These are phyloP conservation scores for Artibeus jamaicensis DNA, from an alignment of 2,797 vertebrate species.

Conservation along the genomic window DNA sequence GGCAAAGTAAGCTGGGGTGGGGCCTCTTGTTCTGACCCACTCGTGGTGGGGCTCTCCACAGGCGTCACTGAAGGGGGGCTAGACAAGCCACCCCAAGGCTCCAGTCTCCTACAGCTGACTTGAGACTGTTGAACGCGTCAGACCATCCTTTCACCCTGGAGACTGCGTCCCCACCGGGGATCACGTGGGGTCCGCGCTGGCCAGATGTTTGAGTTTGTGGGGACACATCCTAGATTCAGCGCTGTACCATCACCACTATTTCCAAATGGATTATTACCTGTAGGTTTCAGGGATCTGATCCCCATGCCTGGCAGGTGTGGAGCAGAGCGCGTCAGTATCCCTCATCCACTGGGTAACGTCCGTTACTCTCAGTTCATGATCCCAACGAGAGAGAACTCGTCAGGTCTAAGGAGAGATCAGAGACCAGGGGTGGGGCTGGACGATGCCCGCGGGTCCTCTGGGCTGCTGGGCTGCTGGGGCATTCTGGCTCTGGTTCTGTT, in stretches of 20 bases:
- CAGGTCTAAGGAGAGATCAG: neutral
- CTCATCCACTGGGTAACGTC: neutral
- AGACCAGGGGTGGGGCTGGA: neutral
- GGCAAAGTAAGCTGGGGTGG: neutral
- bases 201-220: neutral
- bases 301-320: neutral
- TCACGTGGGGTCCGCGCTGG: neutral
- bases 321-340: neutral
- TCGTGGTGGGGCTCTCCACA: neutral
- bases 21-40: neutral
- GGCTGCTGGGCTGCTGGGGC: neutral
- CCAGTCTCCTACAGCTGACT: neutral
- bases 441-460: rapidly evolving
- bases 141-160: neutral
- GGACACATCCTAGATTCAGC: neutral
- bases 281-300: neutral
- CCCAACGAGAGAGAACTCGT: constrained; percentile 17
- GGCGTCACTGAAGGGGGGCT: neutral
- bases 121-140: neutral
- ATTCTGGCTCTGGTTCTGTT: neutral
- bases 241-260: neutral
- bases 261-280: neutral
- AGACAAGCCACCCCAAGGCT: neutral
- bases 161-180: neutral
- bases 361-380: neutral